Base-by-base conservation (phyloP, 1,140 invertebrate species). In the Episyrphus balteatus region DNA sequence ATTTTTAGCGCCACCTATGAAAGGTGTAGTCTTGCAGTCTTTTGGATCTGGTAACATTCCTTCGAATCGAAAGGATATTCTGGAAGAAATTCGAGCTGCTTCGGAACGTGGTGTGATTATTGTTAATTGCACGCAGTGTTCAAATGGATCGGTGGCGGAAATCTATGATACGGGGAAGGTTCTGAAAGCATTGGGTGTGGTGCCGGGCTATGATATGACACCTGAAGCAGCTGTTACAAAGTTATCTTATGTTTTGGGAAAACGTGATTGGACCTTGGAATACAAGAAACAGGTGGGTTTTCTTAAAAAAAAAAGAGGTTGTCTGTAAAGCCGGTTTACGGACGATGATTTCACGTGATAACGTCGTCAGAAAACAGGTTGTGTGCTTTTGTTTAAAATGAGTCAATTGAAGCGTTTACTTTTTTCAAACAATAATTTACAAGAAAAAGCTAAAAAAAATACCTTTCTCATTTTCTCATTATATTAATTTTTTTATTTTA, bases 41-140 rank as follows among this genome's bases (percentile, higher is more conserved):
- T 98, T 93, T 57, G 94, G 94, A 8, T 77, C 85, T 1, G 95
- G 95, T 1, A 98, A 98, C 61, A 80, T 94, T 15, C 93, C 94
- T 0, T 81, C 79, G 1, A 86, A 88, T 58, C 74, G 89, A 13
- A 68, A 72, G n/a, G 92, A 96, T 55, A 70, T 99, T 1, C 66
- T 96, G 1, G 70, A 79, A 0, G 85, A 83, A 51, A 68, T 98
- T 1, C 69, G 76, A 33, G 71, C 74, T 1, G 93, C 94, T 1
- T 73, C 80, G 1, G 69, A 81, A 18, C 72, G 86, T 21, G 93
- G 91, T 1, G 78, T 96, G 0, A 81, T 99, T 11, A 82, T 98
- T 32, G 77, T 98, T 1, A 98, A 97, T 66, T 89, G 88, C 36
- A 93, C 92, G 0, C 93, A 98, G 63, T 98, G 95, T 58, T 67